Evolutionary conservation across 2,113 vertebrate genomes (phyloP).

Genomic region (Chaetodon trifascialis): DNA sequence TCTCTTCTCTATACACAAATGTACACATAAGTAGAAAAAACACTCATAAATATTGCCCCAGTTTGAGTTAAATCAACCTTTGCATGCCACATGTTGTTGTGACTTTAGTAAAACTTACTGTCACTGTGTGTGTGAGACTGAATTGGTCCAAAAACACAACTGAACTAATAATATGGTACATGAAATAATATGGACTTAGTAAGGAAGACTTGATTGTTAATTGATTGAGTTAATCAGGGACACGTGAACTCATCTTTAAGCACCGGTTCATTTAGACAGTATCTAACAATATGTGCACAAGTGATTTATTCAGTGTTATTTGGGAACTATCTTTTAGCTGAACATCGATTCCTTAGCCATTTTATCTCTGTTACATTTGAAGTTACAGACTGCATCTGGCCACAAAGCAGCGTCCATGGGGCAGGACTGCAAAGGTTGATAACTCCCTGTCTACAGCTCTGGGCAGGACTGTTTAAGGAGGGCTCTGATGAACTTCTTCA

Average conservation of each 20-base stretch:
- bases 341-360: neutral
- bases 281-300: neutral
- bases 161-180: neutral
- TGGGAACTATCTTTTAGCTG: neutral
- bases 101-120: neutral
- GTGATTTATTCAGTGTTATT: constrained; percentile 2
- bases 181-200: neutral
- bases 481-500: constrained; percentile 83
- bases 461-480: constrained; percentile 81
- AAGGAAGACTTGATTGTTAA: neutral
- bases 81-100: neutral
- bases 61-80: neutral
- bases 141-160: neutral
- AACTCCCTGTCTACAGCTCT: constrained; percentile 17
- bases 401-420: neutral
- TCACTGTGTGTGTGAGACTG: neutral
- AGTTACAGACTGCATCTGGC: neutral
- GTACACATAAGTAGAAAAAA: constrained; percentile 34
- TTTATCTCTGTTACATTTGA: neutral
- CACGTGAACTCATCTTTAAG: neutral
- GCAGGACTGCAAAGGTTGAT: neutral
- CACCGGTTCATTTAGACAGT: neutral
- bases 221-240: constrained; percentile 1
- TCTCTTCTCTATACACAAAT: constrained; percentile 36
- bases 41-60: neutral